phyloP scores from a whole-genome alignment of 2,888 invertebrate genomes.

The Lordiphosa fenestrarum region DNA sequence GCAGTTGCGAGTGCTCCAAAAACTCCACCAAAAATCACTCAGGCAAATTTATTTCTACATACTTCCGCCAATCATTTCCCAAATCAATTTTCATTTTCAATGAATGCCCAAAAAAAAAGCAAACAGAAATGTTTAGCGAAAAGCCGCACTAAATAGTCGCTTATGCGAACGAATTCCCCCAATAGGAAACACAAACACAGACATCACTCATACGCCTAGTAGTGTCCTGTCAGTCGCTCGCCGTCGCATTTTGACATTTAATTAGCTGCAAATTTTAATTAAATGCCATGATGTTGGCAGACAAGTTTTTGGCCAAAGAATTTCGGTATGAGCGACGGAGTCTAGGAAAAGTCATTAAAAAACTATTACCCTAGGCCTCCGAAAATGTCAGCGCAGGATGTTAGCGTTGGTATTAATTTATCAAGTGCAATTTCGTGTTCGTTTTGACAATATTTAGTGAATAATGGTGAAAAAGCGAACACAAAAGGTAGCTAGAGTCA shows the following conservation, averaged over 20 bases:
- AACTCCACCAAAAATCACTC: constrained; percentile 30
- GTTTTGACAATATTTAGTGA: constrained; percentile 25
- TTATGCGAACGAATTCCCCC: constrained; percentile 15
- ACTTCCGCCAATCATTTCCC: constrained; percentile 15
- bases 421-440: constrained; percentile 11
- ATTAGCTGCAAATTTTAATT: constrained; percentile 69
- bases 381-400: constrained; percentile 47
- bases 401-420: constrained; percentile 50
- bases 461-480: constrained; percentile 19
- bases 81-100: constrained; percentile 48
- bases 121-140: constrained; percentile 14
- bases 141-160: constrained; percentile 24
- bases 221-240: constrained; percentile 45
- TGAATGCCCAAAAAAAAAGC: constrained; percentile 31
- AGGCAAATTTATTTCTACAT: constrained; percentile 8
- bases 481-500: constrained; percentile 16
- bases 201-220: constrained; percentile 60
- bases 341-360: constrained; percentile 63
- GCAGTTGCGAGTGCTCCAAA: constrained; percentile 5
- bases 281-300: constrained; percentile 45
- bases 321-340: constrained; percentile 27
- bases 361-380: constrained; percentile 59
- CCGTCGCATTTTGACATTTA: constrained; percentile 54
- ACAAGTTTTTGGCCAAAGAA: constrained; percentile 10
- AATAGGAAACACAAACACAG: constrained; percentile 5